Base-by-base conservation (phyloP, 2,888 invertebrate species). In the Acanthosoma haemorrhoidale region DNA sequence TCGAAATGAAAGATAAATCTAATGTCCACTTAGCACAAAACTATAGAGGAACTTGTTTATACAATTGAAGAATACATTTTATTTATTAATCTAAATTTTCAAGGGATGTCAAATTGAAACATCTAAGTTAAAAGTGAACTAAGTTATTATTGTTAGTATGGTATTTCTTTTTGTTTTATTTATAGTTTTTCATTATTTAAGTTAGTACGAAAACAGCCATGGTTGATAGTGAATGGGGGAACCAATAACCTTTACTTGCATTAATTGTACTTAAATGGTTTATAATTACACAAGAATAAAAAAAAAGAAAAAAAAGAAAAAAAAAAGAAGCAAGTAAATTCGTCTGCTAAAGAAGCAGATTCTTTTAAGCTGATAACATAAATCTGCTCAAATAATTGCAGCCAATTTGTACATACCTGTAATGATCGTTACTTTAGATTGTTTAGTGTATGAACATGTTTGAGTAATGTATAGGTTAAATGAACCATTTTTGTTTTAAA, bases 171-270 rank as follows among this genome's bases (percentile, higher is more conserved):
- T 2, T 34, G 0, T 34, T 59, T 36, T 16, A 34, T 11, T 16
- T 38, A 21, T 25, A 16, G n/a, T 38, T 61, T 21, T 61, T 61
- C 21, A 21, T 39, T 25, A 43, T 41, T 15, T 25, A 66, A 41
- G 32, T 31, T 16, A 66, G 36, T 15, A 66, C 18, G 66, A 66
- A n/a, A n/a, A 66, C 66, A 66, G 66, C 66, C 41, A 66, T 66
- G 66, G 66, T 66, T 66, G 66, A 66, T 66, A 66, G 66, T 66
- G 66, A 66, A 66, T 66, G 66, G 66, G 66, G 66, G 66, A 66
- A 66, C 66, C 66, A 66, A 66, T 43, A 41, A 34, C 31, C 13
- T 16, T 36, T 34, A 36, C 8, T 21, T 21, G 16, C 18, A 25
- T 61, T 61, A 38, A 4, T 61, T 38, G n/a, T 38, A 18, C 21